Evolutionary conservation across 2,888 invertebrate species (phyloP).

Genomic region (Adineta ricciae): DNA sequence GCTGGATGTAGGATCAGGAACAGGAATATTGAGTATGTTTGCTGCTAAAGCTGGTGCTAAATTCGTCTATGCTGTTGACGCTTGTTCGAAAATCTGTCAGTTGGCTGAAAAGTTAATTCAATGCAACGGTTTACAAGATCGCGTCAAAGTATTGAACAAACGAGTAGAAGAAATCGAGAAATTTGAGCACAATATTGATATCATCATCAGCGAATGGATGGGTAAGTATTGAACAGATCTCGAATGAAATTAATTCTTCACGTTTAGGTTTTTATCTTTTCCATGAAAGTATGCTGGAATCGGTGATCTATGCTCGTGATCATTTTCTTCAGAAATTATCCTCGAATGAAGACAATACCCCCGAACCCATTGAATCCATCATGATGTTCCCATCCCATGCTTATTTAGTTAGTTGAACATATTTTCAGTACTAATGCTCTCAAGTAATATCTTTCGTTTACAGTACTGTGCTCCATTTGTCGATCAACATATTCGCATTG

Average conservation of each 20-base stretch:
- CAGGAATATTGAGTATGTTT: slow-evolving; percentile 47
- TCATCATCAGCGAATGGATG: slow-evolving; percentile 50
- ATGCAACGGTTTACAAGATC: slow-evolving; percentile 40
- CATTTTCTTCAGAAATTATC: background rate
- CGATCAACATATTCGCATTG: background rate
- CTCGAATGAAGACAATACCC: background rate
- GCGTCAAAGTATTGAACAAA: slow-evolving; percentile 41
- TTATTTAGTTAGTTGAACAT: background rate
- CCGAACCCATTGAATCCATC: background rate
- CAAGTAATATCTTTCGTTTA: background rate
- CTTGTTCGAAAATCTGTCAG: slow-evolving; percentile 39
- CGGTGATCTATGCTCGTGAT: background rate
- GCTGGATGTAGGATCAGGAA: slow-evolving; percentile 54
- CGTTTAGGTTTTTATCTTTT: slow-evolving; percentile 43
- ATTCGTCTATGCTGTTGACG: slow-evolving; percentile 46
- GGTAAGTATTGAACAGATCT: slow-evolving; percentile 35
- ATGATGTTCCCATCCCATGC: slow-evolving; percentile 1
- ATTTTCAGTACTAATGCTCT: background rate
- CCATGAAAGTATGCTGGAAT: slow-evolving; percentile 47
- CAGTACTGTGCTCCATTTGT: slow-evolving; percentile 20
- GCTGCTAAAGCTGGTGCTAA: slow-evolving; percentile 46
- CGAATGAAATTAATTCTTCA: too few species aligned
- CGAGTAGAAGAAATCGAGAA: slow-evolving; percentile 42
- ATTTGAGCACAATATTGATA: slow-evolving; percentile 42
- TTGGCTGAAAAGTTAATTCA: slow-evolving; percentile 41